These are phyloP conservation scores for Philereme vetulata DNA, from an alignment of 2,888 invertebrate genomes.

Conservation along the genomic window DNA sequence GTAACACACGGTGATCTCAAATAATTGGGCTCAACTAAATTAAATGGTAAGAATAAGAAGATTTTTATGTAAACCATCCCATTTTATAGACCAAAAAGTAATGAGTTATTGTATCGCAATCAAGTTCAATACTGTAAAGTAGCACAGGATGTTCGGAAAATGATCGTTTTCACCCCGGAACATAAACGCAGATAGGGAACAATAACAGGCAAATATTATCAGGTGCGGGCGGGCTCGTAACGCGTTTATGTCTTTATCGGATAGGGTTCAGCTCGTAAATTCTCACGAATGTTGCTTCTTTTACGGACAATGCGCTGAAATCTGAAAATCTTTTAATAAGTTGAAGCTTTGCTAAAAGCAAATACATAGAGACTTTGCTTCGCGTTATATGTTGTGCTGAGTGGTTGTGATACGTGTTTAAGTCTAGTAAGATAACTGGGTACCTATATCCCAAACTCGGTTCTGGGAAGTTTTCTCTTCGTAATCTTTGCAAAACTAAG, in stretches of 20 bases:
- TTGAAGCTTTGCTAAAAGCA: slow-evolving; percentile 6
- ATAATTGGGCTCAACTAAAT: too few relatives aligned
- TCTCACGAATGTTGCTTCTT: slow-evolving; percentile 39
- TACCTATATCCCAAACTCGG: too few relatives aligned
- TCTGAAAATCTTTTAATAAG: slow-evolving; percentile 19
- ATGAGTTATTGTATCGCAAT: too few relatives aligned
- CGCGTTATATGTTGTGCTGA: background rate
- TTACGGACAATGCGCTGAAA: slow-evolving; percentile 34
- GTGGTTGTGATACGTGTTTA: too few relatives aligned
- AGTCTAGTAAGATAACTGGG: too few relatives aligned
- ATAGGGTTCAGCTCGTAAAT: slow-evolving; percentile 43
- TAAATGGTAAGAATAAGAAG: too few relatives aligned
- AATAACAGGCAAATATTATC: slow-evolving; percentile 61
- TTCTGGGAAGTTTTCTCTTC: too few relatives aligned
- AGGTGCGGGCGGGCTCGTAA: slow-evolving; percentile 57
- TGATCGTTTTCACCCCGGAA: slow-evolving; percentile 35
- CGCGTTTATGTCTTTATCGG: slow-evolving; percentile 62
- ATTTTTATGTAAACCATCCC: too few relatives aligned
- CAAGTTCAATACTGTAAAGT: slow-evolving; percentile 13
- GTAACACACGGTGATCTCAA: too few relatives aligned
- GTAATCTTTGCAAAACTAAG: too few relatives aligned
- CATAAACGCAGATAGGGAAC: slow-evolving; percentile 56
- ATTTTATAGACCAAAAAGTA: too few relatives aligned
- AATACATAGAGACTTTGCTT: background rate
- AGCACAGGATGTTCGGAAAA: slow-evolving; percentile 35